Base-by-base conservation (phyloP, 2,797 vertebrate genomes). In the Cygnus olor region DNA sequence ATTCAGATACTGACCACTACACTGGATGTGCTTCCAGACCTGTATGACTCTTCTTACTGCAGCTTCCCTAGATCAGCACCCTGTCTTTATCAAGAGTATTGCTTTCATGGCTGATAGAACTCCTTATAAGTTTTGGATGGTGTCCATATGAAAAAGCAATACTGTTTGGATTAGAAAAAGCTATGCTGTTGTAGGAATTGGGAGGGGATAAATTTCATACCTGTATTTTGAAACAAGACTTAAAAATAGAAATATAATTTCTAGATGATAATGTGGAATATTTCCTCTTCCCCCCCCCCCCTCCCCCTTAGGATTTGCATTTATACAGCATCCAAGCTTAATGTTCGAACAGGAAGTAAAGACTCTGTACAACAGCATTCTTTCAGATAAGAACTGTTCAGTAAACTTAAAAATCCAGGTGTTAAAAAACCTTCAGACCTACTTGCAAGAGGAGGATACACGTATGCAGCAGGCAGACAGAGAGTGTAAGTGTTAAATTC, bases 341-440 rank as follows among this genome's bases (percentile, higher is more conserved):
- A 99, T 99, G 99, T 99, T 99, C 18, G 98, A 98, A 91, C 99
- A 98, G 88, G 99, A 99, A 34, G 99, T 99, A 90, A 99, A 99
- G 98, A 98, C 98, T 88, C 97, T 99, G 34, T 99, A 99, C 93
- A 99, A 99, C 97, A 98, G 95, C 74, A 99, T 98, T 92, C 98
- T 99, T 90, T 99, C 99, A 61, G 99, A 99, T 88, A 99, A 98
- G 80, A 98, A 96, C 96, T 98, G 97, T 72, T 98, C 98, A 6
- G 98, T 99, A 77, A 99, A 97, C 96, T 97, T 99, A 96, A 99
- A 99, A 98, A 99, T 99, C 95, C 99, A 99, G 96, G 99, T 99
- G 90, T 98, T 99, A 74, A 99, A 99, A 98, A 99, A 99, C 96
- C 98, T 99, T 69, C 99, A 99, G 97, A 99, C 98, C 3, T 99